Evolutionary conservation across 2,113 vertebrate genomes (phyloP), one percentile per base, ranked within the genome.

Genomic region (Corythaixoides concolor): DNA sequence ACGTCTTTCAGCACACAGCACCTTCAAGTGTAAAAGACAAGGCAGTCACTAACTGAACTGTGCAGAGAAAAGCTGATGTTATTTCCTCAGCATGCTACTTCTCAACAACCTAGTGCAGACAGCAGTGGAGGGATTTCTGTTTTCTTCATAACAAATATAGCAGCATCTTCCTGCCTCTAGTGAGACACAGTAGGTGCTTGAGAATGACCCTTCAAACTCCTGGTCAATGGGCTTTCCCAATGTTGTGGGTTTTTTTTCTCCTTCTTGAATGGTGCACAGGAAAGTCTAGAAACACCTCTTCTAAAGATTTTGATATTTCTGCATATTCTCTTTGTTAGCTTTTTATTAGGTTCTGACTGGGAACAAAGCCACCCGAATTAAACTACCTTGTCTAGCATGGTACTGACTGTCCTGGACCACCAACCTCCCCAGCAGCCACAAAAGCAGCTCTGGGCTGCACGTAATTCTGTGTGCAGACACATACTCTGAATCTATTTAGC

Each of bases 201-300:
- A 59, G 28, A 91, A 55, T 0, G 7, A 70, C 23, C 32, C 52
- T 1, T 60, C 58, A 63, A 82, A 63, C 13, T 70, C 30, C 69
- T 58, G 33, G 56, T 64, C 43, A 59, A 8, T 2, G 3, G 0
- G 6, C 52, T 63, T 94, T 72, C 78, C 64, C 21, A 47, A 6
- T n/a, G 5, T 5, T 5, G 41, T 41, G 41, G 41, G 9, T 68
- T 13, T 28, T n/a, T 12, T 7, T 1, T 1, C 20, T 12, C 5
- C 6, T 83, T 45, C 15, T 85, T 60, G 47, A 89, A 35, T 20
- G 11, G 13, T 58, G 11, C 17, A 82, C 12, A 83, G 55, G 30
- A 88, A 93, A 73, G 94, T 21, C 43, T 56, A 88, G 45, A 85
- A 87, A 67, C 21, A 73, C 0, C 14, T 4, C 30, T 83, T 52